Conservation (phyloP, 2,113 vertebrate genomes). For the Petrocephalus zakoni region DNA sequence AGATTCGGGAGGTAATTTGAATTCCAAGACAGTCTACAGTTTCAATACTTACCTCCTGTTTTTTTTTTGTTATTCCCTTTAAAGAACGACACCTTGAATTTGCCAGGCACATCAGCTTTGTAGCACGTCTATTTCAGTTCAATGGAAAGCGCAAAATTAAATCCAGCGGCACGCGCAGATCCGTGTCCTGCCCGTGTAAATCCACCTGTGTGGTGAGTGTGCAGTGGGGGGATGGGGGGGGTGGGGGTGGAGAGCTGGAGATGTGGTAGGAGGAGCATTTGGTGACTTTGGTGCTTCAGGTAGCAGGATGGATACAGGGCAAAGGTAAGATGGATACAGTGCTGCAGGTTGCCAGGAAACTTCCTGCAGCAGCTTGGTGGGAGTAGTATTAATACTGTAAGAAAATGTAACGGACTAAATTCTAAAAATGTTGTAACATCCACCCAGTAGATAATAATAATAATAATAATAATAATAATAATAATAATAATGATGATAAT, state of each 20-base stretch:
- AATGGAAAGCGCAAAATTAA: background rate
- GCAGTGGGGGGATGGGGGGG: background rate
- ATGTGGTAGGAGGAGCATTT: background rate
- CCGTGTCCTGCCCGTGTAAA: background rate
- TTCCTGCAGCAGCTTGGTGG: background rate
- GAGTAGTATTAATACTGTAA: background rate
- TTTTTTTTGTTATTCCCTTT: conserved; percentile 28
- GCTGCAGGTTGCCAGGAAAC: background rate
- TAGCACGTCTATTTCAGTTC: background rate
- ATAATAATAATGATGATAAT: background rate
- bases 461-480: background rate
- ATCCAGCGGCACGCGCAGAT: background rate
- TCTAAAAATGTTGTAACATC: background rate
- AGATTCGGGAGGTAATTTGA: conserved; percentile 52
- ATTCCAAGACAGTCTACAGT: conserved; percentile 54
- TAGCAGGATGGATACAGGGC: background rate
- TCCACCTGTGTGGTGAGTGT: background rate
- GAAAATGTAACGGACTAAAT: background rate
- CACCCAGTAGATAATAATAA: background rate
- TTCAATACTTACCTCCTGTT: conserved; percentile 55
- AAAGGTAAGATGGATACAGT: background rate
- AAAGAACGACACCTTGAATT: background rate
- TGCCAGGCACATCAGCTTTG: background rate
- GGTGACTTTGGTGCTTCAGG: background rate
- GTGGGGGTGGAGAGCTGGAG: background rate